phyloP scores from a whole-genome alignment of 2,888 invertebrate species.

The Drosophila neonasuta region DNA sequence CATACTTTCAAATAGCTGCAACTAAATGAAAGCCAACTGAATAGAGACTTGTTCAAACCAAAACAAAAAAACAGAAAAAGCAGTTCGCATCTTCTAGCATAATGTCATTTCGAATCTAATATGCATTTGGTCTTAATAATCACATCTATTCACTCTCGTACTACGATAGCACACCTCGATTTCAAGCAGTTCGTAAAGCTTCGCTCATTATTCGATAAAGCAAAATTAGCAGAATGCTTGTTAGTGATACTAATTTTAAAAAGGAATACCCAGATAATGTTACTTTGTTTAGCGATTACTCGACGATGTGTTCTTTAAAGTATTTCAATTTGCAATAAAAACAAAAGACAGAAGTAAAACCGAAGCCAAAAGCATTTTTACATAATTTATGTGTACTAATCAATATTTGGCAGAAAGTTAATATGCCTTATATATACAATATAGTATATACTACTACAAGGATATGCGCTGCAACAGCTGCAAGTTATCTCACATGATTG shows the following conservation, averaged over 20 bases:
- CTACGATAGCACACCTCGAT: conserved; percentile 1
- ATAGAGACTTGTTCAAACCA: conserved; percentile 21
- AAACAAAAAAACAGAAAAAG: neutral
- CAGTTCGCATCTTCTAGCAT: conserved; percentile 23
- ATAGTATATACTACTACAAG: neutral
- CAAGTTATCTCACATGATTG: conserved; percentile 4
- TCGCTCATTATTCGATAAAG: conserved; percentile 14
- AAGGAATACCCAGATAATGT: conserved; percentile 18
- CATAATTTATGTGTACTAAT: conserved; percentile 3
- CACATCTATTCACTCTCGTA: conserved; percentile 2
- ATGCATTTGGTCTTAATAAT: conserved; percentile 21
- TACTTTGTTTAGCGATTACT: conserved; percentile 19
- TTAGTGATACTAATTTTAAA: conserved; percentile 82
- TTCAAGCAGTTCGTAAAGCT: conserved; percentile 11
- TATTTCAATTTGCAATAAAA: conserved; percentile 19
- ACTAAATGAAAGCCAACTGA: conserved; percentile 37
- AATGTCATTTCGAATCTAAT: conserved; percentile 23
- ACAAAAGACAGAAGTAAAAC: conserved; percentile 4
- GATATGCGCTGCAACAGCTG: neutral
- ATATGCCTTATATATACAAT: neutral
- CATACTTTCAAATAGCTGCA: conserved; percentile 33
- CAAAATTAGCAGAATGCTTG: conserved; percentile 73
- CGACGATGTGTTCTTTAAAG: conserved; percentile 11
- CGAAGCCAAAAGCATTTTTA: conserved; percentile 2
- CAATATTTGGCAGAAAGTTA: conserved; percentile 3